Percentiles rank a stretch among this genome's conserved stretches.
Evolutionary conservation across 2,888 invertebrate species (phyloP).

Genomic region (Melipona beecheii): DNA sequence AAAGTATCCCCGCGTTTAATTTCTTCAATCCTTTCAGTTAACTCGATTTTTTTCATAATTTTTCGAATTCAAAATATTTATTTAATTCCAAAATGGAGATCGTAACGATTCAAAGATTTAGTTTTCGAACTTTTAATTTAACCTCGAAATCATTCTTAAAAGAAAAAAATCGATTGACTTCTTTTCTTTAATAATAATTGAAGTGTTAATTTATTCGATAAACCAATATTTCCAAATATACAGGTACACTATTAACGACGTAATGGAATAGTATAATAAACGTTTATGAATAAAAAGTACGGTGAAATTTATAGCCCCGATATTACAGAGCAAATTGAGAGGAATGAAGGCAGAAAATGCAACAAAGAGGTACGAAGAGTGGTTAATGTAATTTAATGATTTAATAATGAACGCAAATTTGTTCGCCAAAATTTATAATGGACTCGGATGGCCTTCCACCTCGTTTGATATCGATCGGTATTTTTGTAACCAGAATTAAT

Average conservation of each 20-base stretch:
- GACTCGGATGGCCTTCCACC: background rate
- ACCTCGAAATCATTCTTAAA: too few species aligned
- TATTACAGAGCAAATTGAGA: background rate
- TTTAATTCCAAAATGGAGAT: too few species aligned
- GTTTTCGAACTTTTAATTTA: too few species aligned
- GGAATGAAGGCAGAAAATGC: background rate
- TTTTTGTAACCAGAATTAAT: background rate
- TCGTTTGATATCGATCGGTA: too few species aligned
- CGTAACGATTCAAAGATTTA: background rate
- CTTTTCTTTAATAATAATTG: too few species aligned
- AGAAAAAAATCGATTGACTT: background rate
- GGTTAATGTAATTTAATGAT: constrained; percentile 10
- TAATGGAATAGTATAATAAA: background rate
- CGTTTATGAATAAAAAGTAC: background rate
- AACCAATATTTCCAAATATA: background rate
- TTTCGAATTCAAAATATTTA: too few species aligned
- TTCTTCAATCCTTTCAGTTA: too few species aligned
- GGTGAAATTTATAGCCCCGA: background rate
- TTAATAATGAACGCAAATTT: constrained; percentile 2
- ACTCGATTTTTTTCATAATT: too few species aligned
- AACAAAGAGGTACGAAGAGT: background rate
- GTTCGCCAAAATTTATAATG: constrained; percentile 3
- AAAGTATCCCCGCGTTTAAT: too few species aligned
- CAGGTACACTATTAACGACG: background rate
- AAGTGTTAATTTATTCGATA: too few species aligned